Conservation (phyloP, 2,113 vertebrate species). For the Myotis lucifugus region DNA sequence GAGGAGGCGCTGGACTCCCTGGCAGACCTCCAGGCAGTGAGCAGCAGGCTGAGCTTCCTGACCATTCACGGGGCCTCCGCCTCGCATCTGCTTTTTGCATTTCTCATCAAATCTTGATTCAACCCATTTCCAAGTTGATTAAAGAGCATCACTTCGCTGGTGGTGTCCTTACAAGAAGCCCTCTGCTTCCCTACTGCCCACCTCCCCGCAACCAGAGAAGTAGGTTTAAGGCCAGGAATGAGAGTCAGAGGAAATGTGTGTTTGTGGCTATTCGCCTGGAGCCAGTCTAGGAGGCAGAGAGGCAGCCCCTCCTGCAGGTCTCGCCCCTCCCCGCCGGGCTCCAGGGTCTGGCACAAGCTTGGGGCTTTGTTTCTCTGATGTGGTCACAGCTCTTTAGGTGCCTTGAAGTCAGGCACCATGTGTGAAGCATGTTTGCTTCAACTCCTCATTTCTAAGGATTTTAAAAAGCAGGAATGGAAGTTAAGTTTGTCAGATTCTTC, state of each 20-base stretch:
- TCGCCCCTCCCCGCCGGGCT: background rate
- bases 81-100: background rate
- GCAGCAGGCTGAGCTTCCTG: background rate
- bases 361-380: slow-evolving; percentile 31
- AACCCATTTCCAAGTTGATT: background rate
- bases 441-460: background rate
- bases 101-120: slow-evolving; percentile 9
- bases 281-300: background rate
- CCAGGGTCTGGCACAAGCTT: background rate
- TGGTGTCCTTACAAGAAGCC: background rate
- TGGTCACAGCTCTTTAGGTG: background rate
- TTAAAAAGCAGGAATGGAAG: slow-evolving; percentile 5
- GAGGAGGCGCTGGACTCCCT: background rate
- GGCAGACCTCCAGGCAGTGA: background rate
- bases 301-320: background rate
- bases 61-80: background rate
- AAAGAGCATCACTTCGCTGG: background rate
- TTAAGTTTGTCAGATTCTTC: background rate
- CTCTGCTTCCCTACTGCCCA: background rate
- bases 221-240: background rate
- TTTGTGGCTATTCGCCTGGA: background rate
- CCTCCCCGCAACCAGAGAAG: background rate
- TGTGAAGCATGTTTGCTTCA: background rate
- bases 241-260: background rate
- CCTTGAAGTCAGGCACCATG: background rate